These are phyloP conservation scores for Ispidina lecontei DNA, from an alignment of 2,797 vertebrate genomes.

Conservation along the genomic window DNA sequence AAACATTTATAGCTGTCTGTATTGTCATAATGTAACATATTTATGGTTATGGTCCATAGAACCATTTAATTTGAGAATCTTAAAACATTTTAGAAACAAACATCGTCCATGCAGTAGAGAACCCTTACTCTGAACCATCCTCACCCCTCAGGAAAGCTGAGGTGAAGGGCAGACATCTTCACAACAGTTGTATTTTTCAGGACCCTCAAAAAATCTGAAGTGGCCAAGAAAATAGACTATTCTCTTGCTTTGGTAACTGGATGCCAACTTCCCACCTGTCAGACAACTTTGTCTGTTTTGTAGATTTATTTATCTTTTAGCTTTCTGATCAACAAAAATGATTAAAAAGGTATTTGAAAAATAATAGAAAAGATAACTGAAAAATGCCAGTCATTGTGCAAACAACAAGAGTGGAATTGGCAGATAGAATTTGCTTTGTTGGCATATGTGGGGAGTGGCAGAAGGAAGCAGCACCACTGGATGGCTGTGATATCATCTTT, in stretches of 20 bases:
- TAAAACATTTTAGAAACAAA: neutral
- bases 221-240: neutral
- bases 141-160: neutral
- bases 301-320: neutral
- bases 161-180: neutral
- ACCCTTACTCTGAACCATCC: neutral
- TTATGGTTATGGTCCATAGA: neutral
- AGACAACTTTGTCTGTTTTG: neutral
- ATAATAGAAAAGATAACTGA: neutral
- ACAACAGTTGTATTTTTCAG: neutral
- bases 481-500: neutral
- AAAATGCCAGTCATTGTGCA: neutral
- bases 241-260: neutral
- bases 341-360: neutral
- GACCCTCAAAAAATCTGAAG: neutral
- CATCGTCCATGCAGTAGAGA: neutral
- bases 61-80: neutral
- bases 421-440: neutral
- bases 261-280: neutral
- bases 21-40: neutral
- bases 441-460: neutral
- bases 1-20: fast-evolving
- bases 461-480: neutral
- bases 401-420: neutral
- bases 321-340: neutral